These are phyloP conservation scores for Omphaloscelis lunosa DNA, from an alignment of 2,888 invertebrate species.

Conservation along the genomic window DNA sequence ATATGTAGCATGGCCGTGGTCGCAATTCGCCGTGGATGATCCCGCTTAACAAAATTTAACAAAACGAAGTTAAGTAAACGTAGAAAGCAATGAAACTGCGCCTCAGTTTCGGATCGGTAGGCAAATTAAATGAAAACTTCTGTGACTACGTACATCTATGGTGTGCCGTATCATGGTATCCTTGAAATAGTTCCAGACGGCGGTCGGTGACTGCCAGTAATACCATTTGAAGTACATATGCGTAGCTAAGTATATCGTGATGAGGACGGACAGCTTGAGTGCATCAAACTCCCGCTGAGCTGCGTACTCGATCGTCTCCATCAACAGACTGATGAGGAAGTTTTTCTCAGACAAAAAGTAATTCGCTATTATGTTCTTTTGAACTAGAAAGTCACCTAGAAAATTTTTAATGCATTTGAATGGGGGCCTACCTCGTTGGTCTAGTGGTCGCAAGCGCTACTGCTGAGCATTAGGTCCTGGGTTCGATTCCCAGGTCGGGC, in stretches of 20 bases:
- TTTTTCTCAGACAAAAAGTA: slow-evolving; percentile 78
- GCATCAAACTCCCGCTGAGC: slow-evolving; percentile 81
- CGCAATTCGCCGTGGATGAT: neutral
- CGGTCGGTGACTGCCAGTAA: slow-evolving; percentile 80
- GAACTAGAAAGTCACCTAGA: slow-evolving; percentile 75
- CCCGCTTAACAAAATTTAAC: neutral
- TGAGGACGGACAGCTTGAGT: slow-evolving; percentile 77
- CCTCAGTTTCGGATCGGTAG: neutral
- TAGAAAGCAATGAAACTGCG: neutral
- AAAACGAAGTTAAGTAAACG: neutral
- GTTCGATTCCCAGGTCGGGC: too few relatives aligned
- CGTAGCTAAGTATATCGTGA: slow-evolving; percentile 80
- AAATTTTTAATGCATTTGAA: neutral
- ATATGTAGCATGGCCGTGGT: neutral
- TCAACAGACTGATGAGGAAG: slow-evolving; percentile 77
- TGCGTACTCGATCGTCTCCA: slow-evolving; percentile 80
- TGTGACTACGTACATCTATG: slow-evolving; percentile 74
- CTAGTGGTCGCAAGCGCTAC: too few relatives aligned
- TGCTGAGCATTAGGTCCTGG: too few relatives aligned
- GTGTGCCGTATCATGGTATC: slow-evolving; percentile 84
- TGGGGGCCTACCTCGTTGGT: too few relatives aligned
- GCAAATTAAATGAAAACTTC: neutral
- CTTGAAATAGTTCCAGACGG: slow-evolving; percentile 83
- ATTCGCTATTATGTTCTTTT: slow-evolving; percentile 78
- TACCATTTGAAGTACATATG: slow-evolving; percentile 84